A percentile compares a stretch with the other conserved stretches of the same genome.
These are phyloP conservation scores for Umimayanthus kanabou DNA, from an alignment of 92 coral and sea anemone species.

Conservation along the genomic window DNA sequence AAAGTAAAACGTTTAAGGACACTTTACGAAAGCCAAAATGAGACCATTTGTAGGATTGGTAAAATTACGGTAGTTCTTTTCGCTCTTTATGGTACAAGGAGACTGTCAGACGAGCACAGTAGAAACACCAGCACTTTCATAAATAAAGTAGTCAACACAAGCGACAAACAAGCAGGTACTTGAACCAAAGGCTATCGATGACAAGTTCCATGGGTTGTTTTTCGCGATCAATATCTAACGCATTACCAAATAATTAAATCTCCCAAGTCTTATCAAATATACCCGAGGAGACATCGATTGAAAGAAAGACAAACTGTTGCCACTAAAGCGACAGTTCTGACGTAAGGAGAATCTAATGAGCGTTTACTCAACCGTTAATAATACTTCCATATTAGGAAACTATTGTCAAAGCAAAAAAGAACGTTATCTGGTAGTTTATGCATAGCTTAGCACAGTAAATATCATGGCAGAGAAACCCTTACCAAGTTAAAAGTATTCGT, in stretches of 20 bases:
- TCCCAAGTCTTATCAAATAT: constrained; percentile 8
- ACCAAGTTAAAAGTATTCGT: background rate
- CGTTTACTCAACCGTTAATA: constrained; percentile 3
- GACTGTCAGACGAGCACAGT: background rate
- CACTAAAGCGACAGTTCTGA: constrained; percentile 1
- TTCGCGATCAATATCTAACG: background rate
- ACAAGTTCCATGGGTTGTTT: background rate
- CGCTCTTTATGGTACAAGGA: background rate
- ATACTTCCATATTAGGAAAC: constrained; percentile 24
- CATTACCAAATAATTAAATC: background rate
- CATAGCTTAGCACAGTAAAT: constrained; percentile 39
- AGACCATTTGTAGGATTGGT: background rate
- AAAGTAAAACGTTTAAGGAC: background rate
- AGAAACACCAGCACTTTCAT: constrained; percentile 3
- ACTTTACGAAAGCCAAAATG: background rate
- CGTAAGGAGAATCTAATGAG: constrained; percentile 25
- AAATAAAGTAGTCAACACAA: background rate
- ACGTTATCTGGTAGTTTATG: constrained; percentile 28
- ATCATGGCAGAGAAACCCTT: constrained; percentile 20
- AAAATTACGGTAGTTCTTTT: background rate
- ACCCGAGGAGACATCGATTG: background rate
- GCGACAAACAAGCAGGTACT: constrained; percentile 12
- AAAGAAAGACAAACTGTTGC: constrained; percentile 1
- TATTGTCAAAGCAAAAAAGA: constrained; percentile 16
- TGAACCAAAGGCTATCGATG: background rate